phyloP scores from a whole-genome alignment of 1,140 invertebrate genomes.

The Drosophila prosaltans region DNA sequence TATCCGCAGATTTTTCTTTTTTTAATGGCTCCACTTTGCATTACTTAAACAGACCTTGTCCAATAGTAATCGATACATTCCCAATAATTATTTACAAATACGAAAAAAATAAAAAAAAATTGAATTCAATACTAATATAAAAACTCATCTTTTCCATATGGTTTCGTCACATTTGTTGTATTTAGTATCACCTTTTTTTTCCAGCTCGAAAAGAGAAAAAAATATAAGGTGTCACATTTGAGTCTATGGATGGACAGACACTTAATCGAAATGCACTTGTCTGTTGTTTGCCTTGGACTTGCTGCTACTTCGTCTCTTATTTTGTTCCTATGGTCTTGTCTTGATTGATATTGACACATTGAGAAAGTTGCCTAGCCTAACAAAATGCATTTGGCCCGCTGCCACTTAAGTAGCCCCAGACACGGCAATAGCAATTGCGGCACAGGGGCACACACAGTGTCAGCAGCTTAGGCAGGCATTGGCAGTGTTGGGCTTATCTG shows the following conservation, averaged over 20 bases:
- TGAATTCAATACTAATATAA: not conserved
- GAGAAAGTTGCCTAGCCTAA: slow-evolving; percentile 66
- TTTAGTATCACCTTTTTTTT: slow-evolving; percentile 32
- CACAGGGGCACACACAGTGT: slow-evolving; percentile 6
- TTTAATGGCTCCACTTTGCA: too few species aligned
- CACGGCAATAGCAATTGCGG: slow-evolving; percentile 1
- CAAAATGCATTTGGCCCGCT: slow-evolving; percentile 50
- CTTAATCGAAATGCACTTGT: slow-evolving; percentile 42
- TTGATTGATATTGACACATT: slow-evolving; percentile 63
- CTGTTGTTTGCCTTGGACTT: slow-evolving; percentile 51
- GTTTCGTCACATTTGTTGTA: not conserved
- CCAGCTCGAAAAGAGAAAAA: not conserved
- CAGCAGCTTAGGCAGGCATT: slow-evolving; percentile 4
- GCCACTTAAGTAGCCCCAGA: slow-evolving; percentile 58
- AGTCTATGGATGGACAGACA: slow-evolving; percentile 37
- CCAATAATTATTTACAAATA: too few species aligned
- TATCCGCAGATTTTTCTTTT: too few species aligned
- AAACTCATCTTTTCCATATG: not conserved
- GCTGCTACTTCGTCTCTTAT: slow-evolving; percentile 7
- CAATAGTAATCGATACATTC: too few species aligned
- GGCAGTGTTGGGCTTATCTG: slow-evolving; percentile 21
- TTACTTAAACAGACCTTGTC: too few species aligned
- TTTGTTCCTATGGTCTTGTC: not conserved
- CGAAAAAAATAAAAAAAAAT: not conserved
- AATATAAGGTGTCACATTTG: slow-evolving; percentile 51